Conservation (phyloP, 2,113 vertebrate genomes). For the Machaerirhynchus nigripectus region DNA sequence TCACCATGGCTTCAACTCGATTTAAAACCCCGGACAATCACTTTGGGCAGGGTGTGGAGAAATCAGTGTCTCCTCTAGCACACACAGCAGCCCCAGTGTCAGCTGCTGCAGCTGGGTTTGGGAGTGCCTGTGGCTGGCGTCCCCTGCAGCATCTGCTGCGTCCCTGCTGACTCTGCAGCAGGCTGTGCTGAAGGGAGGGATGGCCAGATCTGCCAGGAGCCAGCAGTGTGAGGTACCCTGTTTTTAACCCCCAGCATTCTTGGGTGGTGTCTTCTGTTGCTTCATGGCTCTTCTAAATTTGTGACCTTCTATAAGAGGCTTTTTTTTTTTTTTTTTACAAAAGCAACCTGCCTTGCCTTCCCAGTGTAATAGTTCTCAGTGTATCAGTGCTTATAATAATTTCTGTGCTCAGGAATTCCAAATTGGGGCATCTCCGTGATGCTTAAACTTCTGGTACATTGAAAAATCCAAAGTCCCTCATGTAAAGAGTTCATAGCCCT, state of each 20-base stretch:
- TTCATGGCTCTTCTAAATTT: background rate
- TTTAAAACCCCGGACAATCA: background rate
- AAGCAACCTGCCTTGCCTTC: background rate
- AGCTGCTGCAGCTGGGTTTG: background rate
- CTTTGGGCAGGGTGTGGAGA: background rate
- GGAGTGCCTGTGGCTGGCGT: background rate
- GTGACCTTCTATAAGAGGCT: background rate
- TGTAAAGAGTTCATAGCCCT: background rate
- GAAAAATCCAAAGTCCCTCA: background rate
- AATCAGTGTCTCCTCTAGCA: background rate
- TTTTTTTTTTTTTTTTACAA: background rate
- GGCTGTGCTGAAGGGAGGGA: background rate
- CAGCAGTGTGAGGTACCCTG: background rate
- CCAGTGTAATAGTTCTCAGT: background rate
- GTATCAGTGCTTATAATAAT: background rate
- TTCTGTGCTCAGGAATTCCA: background rate
- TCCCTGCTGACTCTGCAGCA: background rate
- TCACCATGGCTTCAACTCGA: background rate
- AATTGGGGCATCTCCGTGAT: background rate
- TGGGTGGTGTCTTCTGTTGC: background rate
- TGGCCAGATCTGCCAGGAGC: background rate
- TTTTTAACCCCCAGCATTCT: background rate
- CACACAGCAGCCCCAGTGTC: background rate
- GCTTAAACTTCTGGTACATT: background rate
- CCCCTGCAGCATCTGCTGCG: background rate